Evolutionary conservation across 2,888 invertebrate genomes (phyloP).

Genomic region (Reticulitermes lucifugus): DNA sequence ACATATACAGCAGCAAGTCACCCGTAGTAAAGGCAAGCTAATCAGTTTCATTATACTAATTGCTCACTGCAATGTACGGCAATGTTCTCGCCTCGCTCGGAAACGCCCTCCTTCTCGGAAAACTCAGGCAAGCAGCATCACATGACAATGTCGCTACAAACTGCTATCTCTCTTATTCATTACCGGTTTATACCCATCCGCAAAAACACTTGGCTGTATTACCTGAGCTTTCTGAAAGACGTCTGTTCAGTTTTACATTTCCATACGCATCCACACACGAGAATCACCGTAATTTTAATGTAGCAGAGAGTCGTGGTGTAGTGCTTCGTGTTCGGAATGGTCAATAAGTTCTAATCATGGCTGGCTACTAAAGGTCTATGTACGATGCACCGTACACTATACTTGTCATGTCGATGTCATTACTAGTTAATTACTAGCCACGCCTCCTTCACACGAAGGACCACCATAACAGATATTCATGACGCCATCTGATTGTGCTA

Average conservation of each 20-base stretch:
- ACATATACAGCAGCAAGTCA: constrained; percentile 10
- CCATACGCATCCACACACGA: not conserved
- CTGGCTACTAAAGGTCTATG: too few species aligned
- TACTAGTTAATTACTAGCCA: too few species aligned
- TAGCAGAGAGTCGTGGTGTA: too few species aligned
- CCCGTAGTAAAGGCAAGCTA: constrained; percentile 41
- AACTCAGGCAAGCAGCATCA: constrained; percentile 20
- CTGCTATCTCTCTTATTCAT: constrained; percentile 32
- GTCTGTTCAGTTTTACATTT: not conserved
- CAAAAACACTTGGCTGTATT: not conserved
- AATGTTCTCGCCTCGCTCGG: constrained; percentile 7
- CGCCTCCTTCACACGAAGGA: too few species aligned
- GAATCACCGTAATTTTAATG: not conserved
- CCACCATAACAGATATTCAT: too few species aligned
- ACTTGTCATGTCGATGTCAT: too few species aligned
- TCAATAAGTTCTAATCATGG: too few species aligned
- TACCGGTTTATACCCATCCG: constrained; percentile 22
- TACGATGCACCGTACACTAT: too few species aligned
- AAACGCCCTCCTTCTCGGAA: constrained; percentile 39
- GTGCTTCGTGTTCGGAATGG: too few species aligned
- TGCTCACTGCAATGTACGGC: constrained; percentile 25
- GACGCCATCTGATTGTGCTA: too few species aligned
- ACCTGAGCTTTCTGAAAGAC: not conserved
- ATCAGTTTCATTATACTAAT: constrained; percentile 50
- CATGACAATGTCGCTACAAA: not conserved